These are phyloP conservation scores for Thymelicus sylvestris DNA, from an alignment of 2,888 invertebrate species.

Conservation along the genomic window DNA sequence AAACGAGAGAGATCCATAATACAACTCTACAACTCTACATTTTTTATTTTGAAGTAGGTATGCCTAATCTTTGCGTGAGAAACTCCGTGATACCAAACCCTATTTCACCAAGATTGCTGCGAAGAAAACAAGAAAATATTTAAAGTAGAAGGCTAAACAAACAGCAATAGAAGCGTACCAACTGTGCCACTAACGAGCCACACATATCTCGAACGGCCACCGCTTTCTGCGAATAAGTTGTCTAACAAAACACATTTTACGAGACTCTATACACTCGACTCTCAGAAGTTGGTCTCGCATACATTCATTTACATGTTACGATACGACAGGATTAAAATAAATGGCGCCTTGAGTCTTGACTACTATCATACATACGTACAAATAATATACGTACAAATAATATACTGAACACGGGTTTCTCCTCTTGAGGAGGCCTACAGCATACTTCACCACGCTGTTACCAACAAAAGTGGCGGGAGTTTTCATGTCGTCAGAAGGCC, in stretches of 20 bases:
- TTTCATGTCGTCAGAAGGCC: no score
- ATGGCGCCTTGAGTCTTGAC: no score
- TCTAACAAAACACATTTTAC: conserved; percentile 71
- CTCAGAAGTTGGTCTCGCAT: conserved; percentile 40
- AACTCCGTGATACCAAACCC: not conserved
- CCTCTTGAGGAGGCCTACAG: no score
- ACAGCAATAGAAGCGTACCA: conserved; percentile 33
- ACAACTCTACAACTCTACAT: no score
- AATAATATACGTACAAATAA: no score
- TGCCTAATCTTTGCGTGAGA: no score
- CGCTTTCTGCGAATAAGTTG: conserved; percentile 62
- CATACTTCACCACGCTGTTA: no score
- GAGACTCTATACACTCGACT: conserved; percentile 52
- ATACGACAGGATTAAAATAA: conserved; percentile 39
- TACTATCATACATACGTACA: no score
- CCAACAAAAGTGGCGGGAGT: no score
- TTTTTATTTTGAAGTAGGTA: no score
- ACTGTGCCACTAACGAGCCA: conserved; percentile 44
- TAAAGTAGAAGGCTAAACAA: conserved; percentile 24
- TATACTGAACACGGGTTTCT: no score
- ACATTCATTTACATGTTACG: conserved; percentile 41
- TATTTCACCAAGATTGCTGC: conserved; percentile 10
- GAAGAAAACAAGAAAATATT: conserved; percentile 31
- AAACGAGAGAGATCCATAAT: no score
- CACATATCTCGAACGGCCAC: conserved; percentile 56